Evolutionary conservation across 2,113 vertebrate species (phyloP).

Genomic region (Tringa solitaria): DNA sequence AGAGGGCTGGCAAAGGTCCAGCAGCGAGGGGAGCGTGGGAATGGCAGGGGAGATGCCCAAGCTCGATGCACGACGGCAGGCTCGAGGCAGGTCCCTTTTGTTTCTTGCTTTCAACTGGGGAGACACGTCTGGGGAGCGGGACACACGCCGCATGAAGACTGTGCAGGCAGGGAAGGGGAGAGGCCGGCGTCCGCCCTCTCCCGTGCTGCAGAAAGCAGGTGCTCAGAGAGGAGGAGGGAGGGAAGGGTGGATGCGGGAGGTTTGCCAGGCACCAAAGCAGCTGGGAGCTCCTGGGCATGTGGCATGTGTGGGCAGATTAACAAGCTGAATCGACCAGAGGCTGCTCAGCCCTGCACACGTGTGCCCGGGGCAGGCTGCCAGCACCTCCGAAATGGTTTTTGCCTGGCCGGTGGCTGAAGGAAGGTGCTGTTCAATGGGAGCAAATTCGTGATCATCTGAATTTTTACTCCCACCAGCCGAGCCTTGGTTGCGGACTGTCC

Average conservation of each 20-base stretch:
- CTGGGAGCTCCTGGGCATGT: not conserved
- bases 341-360: not conserved
- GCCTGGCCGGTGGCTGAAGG: not conserved
- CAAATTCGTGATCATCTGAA: not conserved
- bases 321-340: not conserved
- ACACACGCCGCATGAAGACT: not conserved
- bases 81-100: not conserved
- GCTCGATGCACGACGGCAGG: fast-evolving
- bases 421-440: not conserved
- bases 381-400: not conserved
- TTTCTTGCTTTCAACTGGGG: not conserved
- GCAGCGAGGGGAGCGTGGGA: fast-evolving
- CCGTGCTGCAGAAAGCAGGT: not conserved
- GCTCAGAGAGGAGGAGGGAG: not conserved
- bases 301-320: not conserved
- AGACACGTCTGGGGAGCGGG: not conserved
- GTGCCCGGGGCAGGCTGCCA: not conserved
- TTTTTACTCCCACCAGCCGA: not conserved
- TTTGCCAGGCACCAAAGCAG: not conserved
- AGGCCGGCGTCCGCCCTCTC: not conserved
- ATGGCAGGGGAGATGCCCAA: not conserved
- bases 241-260: not conserved
- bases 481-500: not conserved
- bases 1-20: not conserved
- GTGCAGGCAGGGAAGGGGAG: not conserved